Percentiles rank a stretch among this genome's conserved stretches.
Evolutionary conservation across 1,140 invertebrate genomes (phyloP).

Genomic region (Apis cerana): DNA sequence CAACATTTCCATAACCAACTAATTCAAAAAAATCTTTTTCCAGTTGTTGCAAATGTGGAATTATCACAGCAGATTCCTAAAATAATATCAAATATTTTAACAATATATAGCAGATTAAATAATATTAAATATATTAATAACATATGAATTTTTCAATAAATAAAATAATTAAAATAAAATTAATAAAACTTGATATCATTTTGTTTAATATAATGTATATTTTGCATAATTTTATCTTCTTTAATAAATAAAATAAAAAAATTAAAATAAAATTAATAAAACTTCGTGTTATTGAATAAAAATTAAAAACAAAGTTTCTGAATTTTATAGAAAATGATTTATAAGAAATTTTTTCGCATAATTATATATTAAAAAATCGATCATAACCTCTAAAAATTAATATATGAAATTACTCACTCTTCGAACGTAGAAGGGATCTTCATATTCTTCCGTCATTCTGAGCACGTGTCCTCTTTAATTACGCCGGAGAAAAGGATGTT

Average conservation of each 20-base stretch:
- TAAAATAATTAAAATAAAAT: too few species aligned
- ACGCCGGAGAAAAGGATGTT: background rate
- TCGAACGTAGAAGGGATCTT: background rate
- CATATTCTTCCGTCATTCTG: constrained; percentile 22
- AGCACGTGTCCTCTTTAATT: background rate
- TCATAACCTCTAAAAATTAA: background rate
- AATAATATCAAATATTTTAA: constrained; percentile 23
- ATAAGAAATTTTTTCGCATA: too few species aligned
- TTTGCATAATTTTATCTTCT: background rate
- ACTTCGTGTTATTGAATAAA: background rate
- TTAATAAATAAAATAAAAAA: background rate
- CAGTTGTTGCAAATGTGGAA: constrained; percentile 77
- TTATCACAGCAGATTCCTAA: constrained; percentile 69
- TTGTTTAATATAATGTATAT: too few species aligned
- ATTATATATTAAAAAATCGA: background rate
- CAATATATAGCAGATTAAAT: too few species aligned
- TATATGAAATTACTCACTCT: constrained; percentile 31
- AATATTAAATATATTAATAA: too few species aligned
- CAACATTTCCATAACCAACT: constrained; percentile 73
- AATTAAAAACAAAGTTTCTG: background rate
- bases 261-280: background rate
- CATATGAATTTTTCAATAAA: too few species aligned
- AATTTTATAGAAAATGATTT: too few species aligned
- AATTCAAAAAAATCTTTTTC: constrained; percentile 81
- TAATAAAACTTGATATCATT: too few species aligned